phyloP scores from a whole-genome alignment of 2,113 vertebrate genomes.

The Neoarius graeffei region DNA sequence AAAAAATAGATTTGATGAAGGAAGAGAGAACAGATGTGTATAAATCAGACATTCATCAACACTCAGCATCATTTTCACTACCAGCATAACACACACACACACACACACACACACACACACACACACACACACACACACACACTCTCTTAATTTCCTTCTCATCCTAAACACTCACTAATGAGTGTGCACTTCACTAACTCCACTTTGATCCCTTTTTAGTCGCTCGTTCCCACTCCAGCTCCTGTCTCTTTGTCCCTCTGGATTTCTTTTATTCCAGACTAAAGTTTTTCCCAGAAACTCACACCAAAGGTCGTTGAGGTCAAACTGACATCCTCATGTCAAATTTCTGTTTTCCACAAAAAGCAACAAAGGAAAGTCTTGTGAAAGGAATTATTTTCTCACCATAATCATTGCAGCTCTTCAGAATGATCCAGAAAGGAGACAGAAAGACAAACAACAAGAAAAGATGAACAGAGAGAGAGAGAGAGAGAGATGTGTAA shows the following conservation, averaged over 20 bases:
- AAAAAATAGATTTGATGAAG: background rate
- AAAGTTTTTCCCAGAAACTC: constrained; percentile 45
- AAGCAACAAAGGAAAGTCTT: background rate
- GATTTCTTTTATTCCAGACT: constrained; percentile 35
- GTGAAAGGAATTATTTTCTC: background rate
- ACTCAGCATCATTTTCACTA: constrained; percentile 13
- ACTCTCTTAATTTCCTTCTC: constrained; percentile 35
- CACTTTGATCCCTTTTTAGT: constrained; percentile 43
- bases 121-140: background rate
- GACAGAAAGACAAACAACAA: background rate
- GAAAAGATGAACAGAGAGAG: background rate
- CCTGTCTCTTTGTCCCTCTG: constrained; percentile 5
- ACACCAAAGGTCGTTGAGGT: constrained; percentile 43
- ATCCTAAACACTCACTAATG: constrained; percentile 43
- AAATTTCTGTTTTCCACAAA: constrained; percentile 9
- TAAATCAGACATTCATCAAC: background rate
- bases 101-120: background rate
- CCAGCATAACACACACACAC: background rate
- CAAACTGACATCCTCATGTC: constrained; percentile 51
- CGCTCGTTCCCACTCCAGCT: constrained; percentile 3
- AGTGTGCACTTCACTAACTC: constrained; percentile 38
- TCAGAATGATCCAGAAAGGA: background rate
- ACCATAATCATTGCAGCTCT: background rate
- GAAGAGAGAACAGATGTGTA: background rate
- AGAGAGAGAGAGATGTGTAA: background rate